Base-by-base conservation (phyloP, 2,888 invertebrate genomes). In the Caenorhabditis parvicauda region DNA sequence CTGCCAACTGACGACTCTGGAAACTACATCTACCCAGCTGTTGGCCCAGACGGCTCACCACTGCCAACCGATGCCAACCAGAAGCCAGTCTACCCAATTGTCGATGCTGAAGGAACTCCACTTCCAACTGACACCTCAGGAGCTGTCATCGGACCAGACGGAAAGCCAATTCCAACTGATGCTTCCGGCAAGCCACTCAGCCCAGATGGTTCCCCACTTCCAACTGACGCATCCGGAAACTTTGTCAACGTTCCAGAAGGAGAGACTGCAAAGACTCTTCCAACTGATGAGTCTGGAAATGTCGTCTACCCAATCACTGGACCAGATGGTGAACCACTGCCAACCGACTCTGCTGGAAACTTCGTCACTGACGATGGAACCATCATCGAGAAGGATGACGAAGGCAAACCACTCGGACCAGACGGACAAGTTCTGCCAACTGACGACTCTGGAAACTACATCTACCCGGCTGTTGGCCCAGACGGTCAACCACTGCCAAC, bases 41-140 rank as follows among this genome's bases (percentile, higher is more conserved):
- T 64, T n/a, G 68, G 57, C 12, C 54, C 49, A 17, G 64, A 56
- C 39, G 54, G 49, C 38, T 17, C 21, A 7, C n/a, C 45, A 2
- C 42, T 61, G 3, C 61, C 61, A 32, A 61, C 70, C n/a, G 68
- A 72, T 25, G 64, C 21, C 14, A 32, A 42, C 17, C 67, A 70
- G 3, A 46, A 43, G 28, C 53, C 59, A 35, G 43, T 59, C 35
- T 59, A 62, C 29, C 56, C 62, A 21, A 51, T 65, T 21, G 46
- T 57, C 41, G 67, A 60, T 17, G 54, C 64, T 12, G 63, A 62
- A 29, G 64, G 64, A 14, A 52, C 45, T 47, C 56, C 59, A 27
- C 43, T 63, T 6, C 52, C 65, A 29, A 65, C 62, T 24, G 67
- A 67, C 32, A 45, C 46, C 24, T 41, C 48, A 25, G 58, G 61